Conservation (phyloP, 2,113 vertebrate species). For the Elanus axillaris region DNA sequence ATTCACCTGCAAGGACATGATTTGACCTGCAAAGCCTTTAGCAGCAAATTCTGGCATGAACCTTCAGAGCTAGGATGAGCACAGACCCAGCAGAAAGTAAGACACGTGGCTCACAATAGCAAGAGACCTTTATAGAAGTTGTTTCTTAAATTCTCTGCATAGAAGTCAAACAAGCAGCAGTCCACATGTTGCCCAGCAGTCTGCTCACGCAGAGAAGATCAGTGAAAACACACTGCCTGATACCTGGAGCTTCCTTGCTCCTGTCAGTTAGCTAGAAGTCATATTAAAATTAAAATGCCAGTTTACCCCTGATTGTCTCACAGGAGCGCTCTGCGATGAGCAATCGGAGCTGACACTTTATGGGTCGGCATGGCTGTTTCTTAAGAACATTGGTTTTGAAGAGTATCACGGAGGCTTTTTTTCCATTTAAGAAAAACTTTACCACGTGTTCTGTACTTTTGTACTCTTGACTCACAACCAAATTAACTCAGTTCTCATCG, state of each 20-base stretch:
- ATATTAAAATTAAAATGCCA: background rate
- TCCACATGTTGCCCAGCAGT: no score
- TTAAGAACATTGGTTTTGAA: background rate
- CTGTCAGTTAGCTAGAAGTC: background rate
- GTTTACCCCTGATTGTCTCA: background rate
- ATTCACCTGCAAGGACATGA: background rate
- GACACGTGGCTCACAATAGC: background rate
- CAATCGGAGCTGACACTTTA: fast-evolving
- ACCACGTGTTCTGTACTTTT: background rate
- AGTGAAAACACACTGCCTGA: fast-evolving
- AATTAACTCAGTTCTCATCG: background rate
- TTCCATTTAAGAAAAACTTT: background rate
- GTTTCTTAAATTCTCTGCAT: background rate
- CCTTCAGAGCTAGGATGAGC: background rate
- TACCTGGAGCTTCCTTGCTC: background rate
- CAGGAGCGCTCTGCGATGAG: fast-evolving
- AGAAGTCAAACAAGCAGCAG: background rate
- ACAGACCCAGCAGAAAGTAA: background rate
- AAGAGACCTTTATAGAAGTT: background rate
- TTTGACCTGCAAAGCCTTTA: background rate
- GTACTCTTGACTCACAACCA: background rate
- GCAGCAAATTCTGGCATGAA: background rate
- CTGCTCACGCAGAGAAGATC: background rate
- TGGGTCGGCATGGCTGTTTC: background rate
- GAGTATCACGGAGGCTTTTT: background rate